Conservation (phyloP, 92 coral and sea anemone genomes). For the Epizoanthus ramosus region DNA sequence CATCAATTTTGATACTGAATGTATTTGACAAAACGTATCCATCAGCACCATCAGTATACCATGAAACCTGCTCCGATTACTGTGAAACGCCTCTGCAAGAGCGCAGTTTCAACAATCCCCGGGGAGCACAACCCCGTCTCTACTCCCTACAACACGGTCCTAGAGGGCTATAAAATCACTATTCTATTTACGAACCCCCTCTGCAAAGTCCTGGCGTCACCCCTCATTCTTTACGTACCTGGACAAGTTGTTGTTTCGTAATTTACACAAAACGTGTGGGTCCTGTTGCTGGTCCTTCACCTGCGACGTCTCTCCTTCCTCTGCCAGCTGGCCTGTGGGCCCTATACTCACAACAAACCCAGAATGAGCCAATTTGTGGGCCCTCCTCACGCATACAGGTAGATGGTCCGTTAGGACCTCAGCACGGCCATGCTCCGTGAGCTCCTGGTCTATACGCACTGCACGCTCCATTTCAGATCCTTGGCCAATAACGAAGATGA, state of each 20-base stretch:
- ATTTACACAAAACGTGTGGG: slow-evolving; percentile 77
- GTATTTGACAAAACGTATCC: too few relatives aligned
- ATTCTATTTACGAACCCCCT: too few relatives aligned
- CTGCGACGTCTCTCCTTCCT: slow-evolving; percentile 44
- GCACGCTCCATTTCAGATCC: slow-evolving; percentile 95
- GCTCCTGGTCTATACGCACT: slow-evolving; percentile 82
- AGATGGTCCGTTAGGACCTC: slow-evolving; percentile 76
- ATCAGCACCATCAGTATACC: too few relatives aligned
- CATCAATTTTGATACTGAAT: too few relatives aligned
- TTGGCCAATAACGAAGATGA: slow-evolving; percentile 77
- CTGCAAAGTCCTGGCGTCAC: too few relatives aligned
- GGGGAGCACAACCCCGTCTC: too few relatives aligned
- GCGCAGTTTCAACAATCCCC: too few relatives aligned
- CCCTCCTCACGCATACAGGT: slow-evolving; percentile 70
- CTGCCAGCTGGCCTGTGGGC: slow-evolving; percentile 57
- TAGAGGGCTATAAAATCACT: too few relatives aligned
- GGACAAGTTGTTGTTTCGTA: slow-evolving; percentile 77
- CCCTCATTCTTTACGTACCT: slow-evolving; percentile 54
- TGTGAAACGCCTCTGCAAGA: too few relatives aligned
- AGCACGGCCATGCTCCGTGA: slow-evolving; percentile 77
- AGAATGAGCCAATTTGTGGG: slow-evolving; percentile 76
- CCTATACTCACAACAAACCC: slow-evolving; percentile 91
- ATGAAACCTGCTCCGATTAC: too few relatives aligned
- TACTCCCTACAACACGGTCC: too few relatives aligned
- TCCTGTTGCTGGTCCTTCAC: slow-evolving; percentile 43